Base-by-base conservation (phyloP, 2,797 vertebrate species). In the Tokudaia muenninki region DNA sequence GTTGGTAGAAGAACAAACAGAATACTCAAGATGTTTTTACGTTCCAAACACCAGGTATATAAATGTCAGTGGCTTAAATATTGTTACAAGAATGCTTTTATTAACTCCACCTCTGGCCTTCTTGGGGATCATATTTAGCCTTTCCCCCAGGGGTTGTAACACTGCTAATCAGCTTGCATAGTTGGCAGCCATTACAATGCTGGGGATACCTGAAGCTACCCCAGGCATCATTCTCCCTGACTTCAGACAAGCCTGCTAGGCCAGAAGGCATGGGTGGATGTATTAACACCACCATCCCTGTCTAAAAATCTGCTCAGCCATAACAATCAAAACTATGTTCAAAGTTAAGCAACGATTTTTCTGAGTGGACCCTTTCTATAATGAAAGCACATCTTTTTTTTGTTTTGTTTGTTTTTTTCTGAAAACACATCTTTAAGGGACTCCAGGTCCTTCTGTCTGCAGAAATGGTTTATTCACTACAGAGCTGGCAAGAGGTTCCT, bases 1-100 rank as follows among this genome's bases (percentile, higher is more conserved):
- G 95, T 98, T 97, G 96, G 92, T 67, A 97, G 55, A 96, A 97
- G 90, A 97, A 98, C 93, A 92, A 91, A 97, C 91, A 97, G 90
- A 96, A 97, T 96, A 83, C 95, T 96, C 90, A 70, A 97, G 63
- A 96, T 90, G 70, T 70, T 93, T 97, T 96, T 81, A 94, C 82
- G 22, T 59, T 97, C 41, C 94, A 93, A 91, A 87, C 63, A 7
- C 86, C 75, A 82, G 80, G 50, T 95, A 98, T 59, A 97, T 97
- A 98, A 92, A 75, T 26, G 10, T 94, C 88, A 91, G 91, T 95
- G 91, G 22, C 95, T 96, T 95, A 97, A 98, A 96, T 94, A 78
- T 92, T 94, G 96, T 10, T 9, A 31, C 88, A 97, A 93, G 94
- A 92, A 96, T 95, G 75, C 89, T 97, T 97, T 97, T 94, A 93